phyloP scores from a whole-genome alignment of 2,113 vertebrate species.

The Cavia porcellus region DNA sequence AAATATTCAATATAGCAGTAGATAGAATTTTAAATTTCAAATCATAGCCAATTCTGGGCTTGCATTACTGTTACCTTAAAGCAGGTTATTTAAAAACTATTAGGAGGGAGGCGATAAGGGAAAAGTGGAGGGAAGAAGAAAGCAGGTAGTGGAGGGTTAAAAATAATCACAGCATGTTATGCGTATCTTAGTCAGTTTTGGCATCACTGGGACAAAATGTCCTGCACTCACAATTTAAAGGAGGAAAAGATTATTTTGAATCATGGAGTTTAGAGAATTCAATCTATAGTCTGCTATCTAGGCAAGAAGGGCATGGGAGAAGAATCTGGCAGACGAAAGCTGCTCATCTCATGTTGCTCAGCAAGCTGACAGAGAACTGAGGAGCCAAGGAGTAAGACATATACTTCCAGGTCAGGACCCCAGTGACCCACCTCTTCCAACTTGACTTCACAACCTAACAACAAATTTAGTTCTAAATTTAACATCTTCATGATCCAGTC shows the following conservation, averaged over 20 bases:
- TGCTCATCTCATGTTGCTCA: neutral
- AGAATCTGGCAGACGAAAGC: neutral
- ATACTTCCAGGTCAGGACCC: neutral
- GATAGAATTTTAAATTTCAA: slow-evolving; percentile 22
- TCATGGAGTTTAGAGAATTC: neutral
- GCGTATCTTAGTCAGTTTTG: neutral
- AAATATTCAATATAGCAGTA: slow-evolving; percentile 49
- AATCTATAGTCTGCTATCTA: neutral
- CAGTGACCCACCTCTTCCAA: neutral
- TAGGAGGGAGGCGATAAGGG: too few relatives aligned
- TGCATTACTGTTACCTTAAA: neutral
- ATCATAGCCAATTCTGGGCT: neutral
- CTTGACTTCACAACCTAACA: neutral
- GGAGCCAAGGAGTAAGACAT: neutral
- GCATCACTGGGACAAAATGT: neutral
- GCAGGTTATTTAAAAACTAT: neutral
- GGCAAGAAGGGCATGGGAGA: neutral
- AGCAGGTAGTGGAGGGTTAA: too few relatives aligned
- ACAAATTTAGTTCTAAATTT: neutral
- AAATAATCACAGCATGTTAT: neutral
- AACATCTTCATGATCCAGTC: neutral
- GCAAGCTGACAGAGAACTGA: neutral
- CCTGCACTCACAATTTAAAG: neutral
- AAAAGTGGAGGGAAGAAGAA: too few relatives aligned
- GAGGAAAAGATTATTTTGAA: neutral